Evolutionary conservation across 2,888 invertebrate genomes (phyloP).

Genomic region (Lysandra bellargus): DNA sequence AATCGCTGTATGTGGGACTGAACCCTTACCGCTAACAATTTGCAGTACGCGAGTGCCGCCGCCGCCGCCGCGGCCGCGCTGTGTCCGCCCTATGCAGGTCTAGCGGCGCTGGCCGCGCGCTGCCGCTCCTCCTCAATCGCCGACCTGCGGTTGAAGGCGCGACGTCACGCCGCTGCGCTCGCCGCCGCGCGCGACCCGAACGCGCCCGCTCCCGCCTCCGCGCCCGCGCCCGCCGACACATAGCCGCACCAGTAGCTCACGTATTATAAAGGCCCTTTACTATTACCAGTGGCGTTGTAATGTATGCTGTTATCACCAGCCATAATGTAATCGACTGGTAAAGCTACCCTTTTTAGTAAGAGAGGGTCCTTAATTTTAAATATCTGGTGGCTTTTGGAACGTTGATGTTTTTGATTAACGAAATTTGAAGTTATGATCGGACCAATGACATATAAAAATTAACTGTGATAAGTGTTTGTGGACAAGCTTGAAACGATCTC

Average conservation of each 20-base stretch:
- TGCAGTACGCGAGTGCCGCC: conserved; percentile 73
- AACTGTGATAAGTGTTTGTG: conserved; percentile 73
- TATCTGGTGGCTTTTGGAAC: neutral
- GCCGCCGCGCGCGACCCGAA: conserved; percentile 79
- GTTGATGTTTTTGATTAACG: conserved; percentile 22
- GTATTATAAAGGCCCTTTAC: neutral
- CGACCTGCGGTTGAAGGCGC: conserved; percentile 94
- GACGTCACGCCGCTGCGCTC: conserved; percentile 94
- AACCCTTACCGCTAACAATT: neutral
- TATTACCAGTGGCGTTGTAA: neutral
- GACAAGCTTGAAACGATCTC: conserved; percentile 45
- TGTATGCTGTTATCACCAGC: neutral
- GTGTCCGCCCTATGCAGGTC: conserved; percentile 84
- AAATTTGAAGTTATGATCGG: conserved; percentile 48
- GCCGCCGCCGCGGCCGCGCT: conserved; percentile 82
- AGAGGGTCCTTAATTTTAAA: neutral
- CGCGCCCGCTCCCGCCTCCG: conserved; percentile 48
- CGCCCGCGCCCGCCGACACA: conserved; percentile 59
- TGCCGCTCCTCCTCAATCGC: conserved; percentile 96
- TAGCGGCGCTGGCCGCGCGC: conserved; percentile 90
- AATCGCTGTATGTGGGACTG: too few relatives aligned
- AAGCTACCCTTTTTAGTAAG: neutral
- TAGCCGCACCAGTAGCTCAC: conserved; percentile 48
- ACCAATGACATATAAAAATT: conserved; percentile 66
- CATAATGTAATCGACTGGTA: neutral